A percentile compares a stretch with the other conserved stretches of the same genome.
Evolutionary conservation across 2,113 vertebrate genomes (phyloP).

Genomic region (Puma concolor): DNA sequence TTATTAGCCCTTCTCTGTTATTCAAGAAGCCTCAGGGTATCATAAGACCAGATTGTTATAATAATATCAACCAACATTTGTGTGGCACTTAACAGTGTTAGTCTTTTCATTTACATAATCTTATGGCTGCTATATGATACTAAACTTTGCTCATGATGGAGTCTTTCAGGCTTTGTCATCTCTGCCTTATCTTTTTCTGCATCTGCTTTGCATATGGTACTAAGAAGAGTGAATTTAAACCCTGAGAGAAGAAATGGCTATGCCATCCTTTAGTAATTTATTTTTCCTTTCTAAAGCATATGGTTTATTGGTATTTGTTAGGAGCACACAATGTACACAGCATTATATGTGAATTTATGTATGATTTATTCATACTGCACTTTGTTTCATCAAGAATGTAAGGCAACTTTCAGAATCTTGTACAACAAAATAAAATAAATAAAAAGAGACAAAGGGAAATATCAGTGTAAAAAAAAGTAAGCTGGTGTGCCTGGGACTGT

Average conservation of each 20-base stretch:
- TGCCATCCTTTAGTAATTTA: not conserved
- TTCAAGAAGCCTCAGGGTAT: conserved; percentile 28
- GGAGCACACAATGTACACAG: not conserved
- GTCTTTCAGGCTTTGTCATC: not conserved
- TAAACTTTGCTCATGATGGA: not conserved
- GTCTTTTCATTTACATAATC: conserved; percentile 70
- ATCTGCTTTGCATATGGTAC: conserved; percentile 35
- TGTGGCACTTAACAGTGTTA: conserved; percentile 58
- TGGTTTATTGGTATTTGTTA: conserved; percentile 37
- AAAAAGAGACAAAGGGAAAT: conserved; percentile 18
- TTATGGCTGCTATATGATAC: not conserved
- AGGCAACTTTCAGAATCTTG: not conserved
- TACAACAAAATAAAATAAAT: conserved; percentile 37
- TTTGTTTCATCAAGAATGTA: conserved; percentile 35
- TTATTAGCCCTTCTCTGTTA: conserved; percentile 63
- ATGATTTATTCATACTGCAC: conserved; percentile 16
- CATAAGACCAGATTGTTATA: conserved; percentile 59
- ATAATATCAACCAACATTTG: conserved; percentile 51
- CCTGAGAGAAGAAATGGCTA: not conserved
- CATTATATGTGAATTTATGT: not conserved
- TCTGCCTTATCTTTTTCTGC: not conserved
- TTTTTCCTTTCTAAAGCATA: conserved; percentile 40
- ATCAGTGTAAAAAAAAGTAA: not conserved
- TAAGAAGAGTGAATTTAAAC: conserved; percentile 53
- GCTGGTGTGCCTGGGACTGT: not conserved